Base-by-base conservation (phyloP, 2,113 vertebrate genomes). In the Lynx canadensis region DNA sequence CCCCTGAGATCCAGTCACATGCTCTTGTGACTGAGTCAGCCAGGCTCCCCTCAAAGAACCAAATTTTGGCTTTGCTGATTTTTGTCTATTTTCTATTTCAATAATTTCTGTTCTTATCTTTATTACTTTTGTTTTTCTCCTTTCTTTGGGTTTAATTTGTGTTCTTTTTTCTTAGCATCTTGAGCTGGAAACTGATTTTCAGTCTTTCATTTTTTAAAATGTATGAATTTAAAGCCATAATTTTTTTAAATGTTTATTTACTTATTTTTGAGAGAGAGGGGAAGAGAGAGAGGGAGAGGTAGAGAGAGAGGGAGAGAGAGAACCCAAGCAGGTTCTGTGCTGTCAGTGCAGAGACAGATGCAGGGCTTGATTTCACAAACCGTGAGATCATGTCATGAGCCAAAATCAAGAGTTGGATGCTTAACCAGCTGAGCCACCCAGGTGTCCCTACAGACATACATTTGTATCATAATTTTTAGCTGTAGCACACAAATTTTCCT, bases 81-180 rank as follows among this genome's bases (percentile, higher is more conserved):
- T 84, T 94, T 96, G 27, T 94, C 31, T 71, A 31, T 88, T 73
- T 88, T 71, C 65, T 76, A 14, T 78, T 84, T 97, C 5, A 38
- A 48, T 84, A 73, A 48, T 92, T 94, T 73, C 36, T 79, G 25
- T 52, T 79, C 38, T 96, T 82, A 36, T 38, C 31, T 73, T 93
- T 78, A 78, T 83, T 65, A 31, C 55, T 94, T 45, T 13, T 1
- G 23, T 71, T 31, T 69, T 69, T 69, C n/a, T 84, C 4, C 23
- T 85, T 94, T 81, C 27, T 68, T 93, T 93, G 69, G 16, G 33
- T 74, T 92, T 83, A 76, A 92, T 88, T 93, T 91, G 7, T 50
- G 13, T 66, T 93, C 2, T 21, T 79, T 93, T 38, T 23, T 29
- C 18, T 29, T 55, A 80, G 45, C 18, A 79, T 65, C 71, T 88